These are phyloP conservation scores for Leptinotarsa juncta DNA, from an alignment of 2,888 invertebrate species.

Conservation along the genomic window DNA sequence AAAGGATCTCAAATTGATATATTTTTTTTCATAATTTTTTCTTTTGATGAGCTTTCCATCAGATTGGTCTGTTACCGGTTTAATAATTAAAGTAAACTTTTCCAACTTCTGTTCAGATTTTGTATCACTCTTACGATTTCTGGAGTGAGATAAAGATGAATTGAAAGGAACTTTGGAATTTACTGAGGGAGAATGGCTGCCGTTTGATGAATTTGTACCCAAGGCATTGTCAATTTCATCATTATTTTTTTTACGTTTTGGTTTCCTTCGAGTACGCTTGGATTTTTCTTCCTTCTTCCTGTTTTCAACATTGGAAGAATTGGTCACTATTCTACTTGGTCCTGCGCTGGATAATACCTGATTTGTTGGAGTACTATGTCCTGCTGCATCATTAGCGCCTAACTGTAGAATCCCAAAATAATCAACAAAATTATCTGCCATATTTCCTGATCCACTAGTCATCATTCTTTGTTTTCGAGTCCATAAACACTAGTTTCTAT, in stretches of 20 bases:
- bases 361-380: not conserved
- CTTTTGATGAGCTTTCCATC: constrained; percentile 38
- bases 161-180: not conserved
- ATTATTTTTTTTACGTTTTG: constrained; percentile 25
- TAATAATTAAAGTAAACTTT: constrained; percentile 40
- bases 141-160: not conserved
- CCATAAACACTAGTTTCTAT: not conserved
- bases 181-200: constrained; percentile 8
- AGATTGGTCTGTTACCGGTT: constrained; percentile 38
- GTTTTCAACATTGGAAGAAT: constrained; percentile 13
- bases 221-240: constrained; percentile 18
- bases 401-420: not conserved
- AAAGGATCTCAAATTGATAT: constrained; percentile 50
- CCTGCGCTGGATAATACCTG: not conserved
- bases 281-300: constrained; percentile 20
- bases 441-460: constrained; percentile 19
- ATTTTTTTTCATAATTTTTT: constrained; percentile 43
- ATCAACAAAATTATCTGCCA: not conserved
- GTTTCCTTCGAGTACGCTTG: constrained; percentile 32
- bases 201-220: constrained; percentile 20
- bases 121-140: not conserved
- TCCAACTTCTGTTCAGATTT: not conserved
- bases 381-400: not conserved
- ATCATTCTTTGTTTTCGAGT: not conserved
- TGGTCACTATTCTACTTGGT: constrained; percentile 12